These are phyloP conservation scores for Drosophila obscura DNA, from an alignment of 1,140 invertebrate species.

Conservation along the genomic window DNA sequence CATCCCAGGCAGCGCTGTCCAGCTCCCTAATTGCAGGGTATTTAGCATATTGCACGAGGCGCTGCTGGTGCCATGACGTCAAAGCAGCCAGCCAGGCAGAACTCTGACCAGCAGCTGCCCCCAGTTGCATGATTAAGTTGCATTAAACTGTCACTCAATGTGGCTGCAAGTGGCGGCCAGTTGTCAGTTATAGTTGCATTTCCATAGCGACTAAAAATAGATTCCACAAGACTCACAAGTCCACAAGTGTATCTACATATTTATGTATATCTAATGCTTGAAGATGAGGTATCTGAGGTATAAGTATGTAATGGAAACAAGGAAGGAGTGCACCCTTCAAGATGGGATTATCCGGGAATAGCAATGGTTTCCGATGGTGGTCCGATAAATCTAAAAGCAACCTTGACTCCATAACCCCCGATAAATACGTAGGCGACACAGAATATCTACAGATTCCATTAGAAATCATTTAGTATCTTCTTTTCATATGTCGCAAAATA, in stretches of 20 bases:
- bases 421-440: no score
- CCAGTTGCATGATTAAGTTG: constrained; percentile 58
- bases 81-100: constrained; percentile 46
- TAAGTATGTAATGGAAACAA: background rate
- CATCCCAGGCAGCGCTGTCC: background rate
- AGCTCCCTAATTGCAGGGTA: constrained; percentile 12
- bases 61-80: constrained; percentile 48
- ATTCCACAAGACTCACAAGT: background rate
- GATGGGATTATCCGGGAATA: no score
- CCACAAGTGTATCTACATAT: background rate
- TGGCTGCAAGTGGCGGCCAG: constrained; percentile 22
- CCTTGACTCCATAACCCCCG: no score
- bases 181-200: constrained; percentile 28
- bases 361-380: no score
- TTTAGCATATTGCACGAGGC: constrained; percentile 25
- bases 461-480: background rate
- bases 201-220: constrained; percentile 1
- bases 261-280: background rate
- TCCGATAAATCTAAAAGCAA: no score
- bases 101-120: constrained; percentile 31
- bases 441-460: no score
- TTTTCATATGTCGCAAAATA: background rate
- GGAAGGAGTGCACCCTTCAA: no score
- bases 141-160: constrained; percentile 61
- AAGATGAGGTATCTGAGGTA: background rate